Percentiles rank a stretch among this genome's conserved stretches.
These are phyloP conservation scores for Pediacus dermestoides DNA, from an alignment of 2,888 invertebrate species.

Conservation along the genomic window DNA sequence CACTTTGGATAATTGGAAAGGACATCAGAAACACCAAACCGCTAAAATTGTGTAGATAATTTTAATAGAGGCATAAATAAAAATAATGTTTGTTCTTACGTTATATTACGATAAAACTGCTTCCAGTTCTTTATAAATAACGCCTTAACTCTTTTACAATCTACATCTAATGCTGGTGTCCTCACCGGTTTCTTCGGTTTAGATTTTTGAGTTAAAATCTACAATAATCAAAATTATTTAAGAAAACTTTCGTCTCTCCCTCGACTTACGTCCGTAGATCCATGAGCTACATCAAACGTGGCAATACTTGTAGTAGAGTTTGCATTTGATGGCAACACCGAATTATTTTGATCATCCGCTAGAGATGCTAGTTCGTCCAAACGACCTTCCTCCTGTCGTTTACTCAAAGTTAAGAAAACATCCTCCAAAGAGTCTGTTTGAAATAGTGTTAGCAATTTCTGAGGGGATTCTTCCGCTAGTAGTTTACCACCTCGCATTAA, in stretches of 20 bases:
- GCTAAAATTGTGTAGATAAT: no score
- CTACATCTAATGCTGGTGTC: constrained; percentile 14
- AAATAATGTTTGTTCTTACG: no score
- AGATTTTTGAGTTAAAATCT: constrained; percentile 2
- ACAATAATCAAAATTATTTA: constrained; percentile 1
- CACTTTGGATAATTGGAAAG: constrained; percentile 77
- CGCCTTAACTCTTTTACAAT: constrained; percentile 27
- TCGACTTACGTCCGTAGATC: constrained; percentile 34
- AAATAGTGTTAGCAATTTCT: constrained; percentile 64
- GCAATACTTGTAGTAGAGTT: constrained; percentile 25
- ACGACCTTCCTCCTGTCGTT: constrained; percentile 55
- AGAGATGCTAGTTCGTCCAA: constrained; percentile 26
- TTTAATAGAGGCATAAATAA: no score
- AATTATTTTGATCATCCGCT: constrained; percentile 26
- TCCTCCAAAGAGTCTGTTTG: constrained; percentile 77
- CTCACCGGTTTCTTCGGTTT: neutral
- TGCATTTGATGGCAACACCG: constrained; percentile 10
- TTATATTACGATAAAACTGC: constrained; percentile 35
- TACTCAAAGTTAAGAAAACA: constrained; percentile 78
- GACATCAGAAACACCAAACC: constrained; percentile 76
- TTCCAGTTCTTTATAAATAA: constrained; percentile 36
- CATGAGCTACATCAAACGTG: constrained; percentile 30
- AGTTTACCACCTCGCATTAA: constrained; percentile 82
- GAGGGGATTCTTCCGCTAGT: constrained; percentile 80
- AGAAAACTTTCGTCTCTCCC: no score